Base-by-base conservation (phyloP, 1,140 invertebrate species). In the Piezodorus guildinii region DNA sequence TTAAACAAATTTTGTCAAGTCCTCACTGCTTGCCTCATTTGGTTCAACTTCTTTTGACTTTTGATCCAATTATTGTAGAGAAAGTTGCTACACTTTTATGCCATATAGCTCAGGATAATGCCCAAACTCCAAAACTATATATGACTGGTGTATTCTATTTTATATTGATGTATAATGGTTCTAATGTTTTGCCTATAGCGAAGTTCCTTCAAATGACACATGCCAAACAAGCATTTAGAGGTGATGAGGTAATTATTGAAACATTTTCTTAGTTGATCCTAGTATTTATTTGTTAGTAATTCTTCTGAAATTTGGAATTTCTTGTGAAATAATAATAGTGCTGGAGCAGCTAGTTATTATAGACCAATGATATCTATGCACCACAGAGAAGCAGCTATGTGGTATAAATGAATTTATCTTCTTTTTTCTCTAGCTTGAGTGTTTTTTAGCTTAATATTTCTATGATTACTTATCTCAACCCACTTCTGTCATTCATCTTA, bases 141-240 rank as follows among this genome's bases (percentile, higher is more conserved):
- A 79, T 94, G 58, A 95, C 93, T 0, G 97, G 97, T 9, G 85
- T 96, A 12, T 99, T 99, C 75, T 99, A 91, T 77, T 99, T 99
- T 74, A 97, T 99, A 77, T 82, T 99, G 49, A 95, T 99, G 90
- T 99, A 99, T 74, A 99, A 93, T 12, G 97, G 97, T 10, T 98
- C 94, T 5, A 99, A 99, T 74, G 85, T 99, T 27, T 76, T 99
- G 52, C 96, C 96, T 0, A 88, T 99, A 63, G 96, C 95, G 0
- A 83, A 85, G 68, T 95, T 99, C 74, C 79, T 99, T 21, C 86
- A 97, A 71, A 79, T 96, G 59, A 95, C 96, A 15, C 96, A 99
- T 73, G 86, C 91, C 72, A 94, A 92, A 72, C 96, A 90, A 77
- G 92, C 94, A 0, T 97, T 96, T 72, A 81, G 91, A 71, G 85